A percentile compares a stretch with the other conserved stretches of the same genome.
These are phyloP conservation scores for Buphagus erythrorhynchus DNA, from an alignment of 2,797 vertebrate genomes.

Conservation along the genomic window DNA sequence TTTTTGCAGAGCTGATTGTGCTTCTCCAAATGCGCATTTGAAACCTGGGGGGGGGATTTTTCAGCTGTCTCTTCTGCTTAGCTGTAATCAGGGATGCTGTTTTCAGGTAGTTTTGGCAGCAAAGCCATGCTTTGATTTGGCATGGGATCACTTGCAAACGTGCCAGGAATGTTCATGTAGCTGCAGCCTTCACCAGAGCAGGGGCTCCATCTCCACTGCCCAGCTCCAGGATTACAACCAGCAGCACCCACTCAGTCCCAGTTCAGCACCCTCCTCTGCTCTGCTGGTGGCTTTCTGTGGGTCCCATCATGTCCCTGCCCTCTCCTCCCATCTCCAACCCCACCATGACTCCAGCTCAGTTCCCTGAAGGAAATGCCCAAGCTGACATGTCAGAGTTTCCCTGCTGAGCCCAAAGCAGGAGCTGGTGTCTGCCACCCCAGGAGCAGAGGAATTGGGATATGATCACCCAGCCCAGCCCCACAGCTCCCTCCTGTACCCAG, in stretches of 20 bases:
- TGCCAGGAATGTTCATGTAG: neutral
- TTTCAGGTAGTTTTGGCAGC: neutral
- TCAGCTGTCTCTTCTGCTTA: neutral
- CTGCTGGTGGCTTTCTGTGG: neutral
- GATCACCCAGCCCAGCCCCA: neutral
- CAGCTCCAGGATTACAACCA: neutral
- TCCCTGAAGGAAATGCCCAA: neutral
- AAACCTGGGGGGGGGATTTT: neutral
- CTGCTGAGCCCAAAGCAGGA: neutral
- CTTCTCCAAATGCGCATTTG: neutral
- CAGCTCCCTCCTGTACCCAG: neutral
- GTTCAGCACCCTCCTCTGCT: neutral
- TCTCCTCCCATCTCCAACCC: neutral
- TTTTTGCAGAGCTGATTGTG: neutral
- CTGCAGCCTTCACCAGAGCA: neutral
- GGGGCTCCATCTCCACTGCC: neutral
- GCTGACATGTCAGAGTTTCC: neutral
- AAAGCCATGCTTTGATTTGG: neutral
- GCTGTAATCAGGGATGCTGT: neutral
- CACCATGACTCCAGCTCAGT: neutral
- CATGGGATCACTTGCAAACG: neutral
- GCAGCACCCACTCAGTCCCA: neutral
- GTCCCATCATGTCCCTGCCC: neutral
- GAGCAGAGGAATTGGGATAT: neutral
- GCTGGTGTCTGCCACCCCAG: rapidly evolving